These are phyloP conservation scores for Athrips mouffetella DNA, from an alignment of 2,888 invertebrate species.

Conservation along the genomic window DNA sequence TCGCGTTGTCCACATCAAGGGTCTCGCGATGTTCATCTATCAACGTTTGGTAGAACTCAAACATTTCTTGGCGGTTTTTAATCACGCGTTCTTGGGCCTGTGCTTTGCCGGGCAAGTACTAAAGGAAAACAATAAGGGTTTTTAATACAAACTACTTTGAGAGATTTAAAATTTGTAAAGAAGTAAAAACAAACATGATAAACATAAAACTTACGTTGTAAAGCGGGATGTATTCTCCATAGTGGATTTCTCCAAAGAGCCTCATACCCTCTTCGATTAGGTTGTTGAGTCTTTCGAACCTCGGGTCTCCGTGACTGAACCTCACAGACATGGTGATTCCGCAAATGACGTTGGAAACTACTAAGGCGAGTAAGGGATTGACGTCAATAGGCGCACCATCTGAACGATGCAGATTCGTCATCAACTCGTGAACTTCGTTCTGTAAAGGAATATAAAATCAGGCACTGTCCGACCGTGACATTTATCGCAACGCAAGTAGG, in stretches of 20 bases:
- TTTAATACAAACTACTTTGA: background rate
- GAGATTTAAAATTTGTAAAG: background rate
- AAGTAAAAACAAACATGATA: background rate
- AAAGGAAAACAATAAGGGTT: constrained; percentile 26
- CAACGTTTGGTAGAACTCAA: constrained; percentile 88
- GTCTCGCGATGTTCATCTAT: constrained; percentile 89
- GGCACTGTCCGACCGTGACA: no score
- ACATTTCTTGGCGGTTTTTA: constrained; percentile 90
- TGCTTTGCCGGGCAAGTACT: constrained; percentile 81
- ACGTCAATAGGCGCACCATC: constrained; percentile 85
- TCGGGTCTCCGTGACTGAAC: constrained; percentile 86
- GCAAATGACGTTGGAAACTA: constrained; percentile 94
- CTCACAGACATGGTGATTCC: constrained; percentile 93
- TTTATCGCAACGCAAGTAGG: no score
- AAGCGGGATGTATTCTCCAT: constrained; percentile 90
- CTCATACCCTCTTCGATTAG: constrained; percentile 95
- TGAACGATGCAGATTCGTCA: constrained; percentile 80
- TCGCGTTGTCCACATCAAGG: constrained; percentile 85
- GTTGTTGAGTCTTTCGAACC: constrained; percentile 88
- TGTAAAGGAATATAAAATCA: constrained; percentile 42
- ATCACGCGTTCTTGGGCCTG: constrained; percentile 79
- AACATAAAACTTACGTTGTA: constrained; percentile 72
- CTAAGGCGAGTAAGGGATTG: constrained; percentile 86
- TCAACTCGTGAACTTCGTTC: constrained; percentile 87
- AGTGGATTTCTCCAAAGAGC: constrained; percentile 89